Evolutionary conservation across 2,113 vertebrate genomes (phyloP), one percentile per base, ranked within the genome.

Genomic region (Daphoenositta chrysoptera): DNA sequence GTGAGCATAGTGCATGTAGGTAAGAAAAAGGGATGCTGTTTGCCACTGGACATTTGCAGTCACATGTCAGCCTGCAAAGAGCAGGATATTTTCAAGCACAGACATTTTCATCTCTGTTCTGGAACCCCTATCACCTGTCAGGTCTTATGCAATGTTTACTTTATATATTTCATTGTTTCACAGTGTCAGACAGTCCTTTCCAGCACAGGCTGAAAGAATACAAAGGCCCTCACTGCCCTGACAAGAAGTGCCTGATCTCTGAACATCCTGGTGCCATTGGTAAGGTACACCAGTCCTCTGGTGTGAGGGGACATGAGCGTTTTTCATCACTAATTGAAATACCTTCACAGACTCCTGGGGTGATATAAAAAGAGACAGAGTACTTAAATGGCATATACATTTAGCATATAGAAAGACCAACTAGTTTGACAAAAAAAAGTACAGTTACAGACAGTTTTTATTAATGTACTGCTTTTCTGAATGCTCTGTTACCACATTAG

Each of bases 261-360:
- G 63, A 85, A 47, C 35, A 27, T 23, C 47, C 17, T 50, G 58
- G 13, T 83, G 60, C 54, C 42, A 21, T 2, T 13, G 9, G 8
- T 15, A 58, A 69, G 0, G 2, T 4, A 6, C 58, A 20, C 15
- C 2, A 1, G 10, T 33, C 22, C 54, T 54, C 30, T n/a, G 26
- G 3, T 19, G 27, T 28, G 35, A 64, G 15, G 17, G 35, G 11
- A 31, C 23, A 53, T 4, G 11, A 45, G 33, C 8, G 6, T 31
- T 58, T 93, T 37, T 28, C 26, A 63, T 23, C 37, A 42, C 42
- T 78, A 54, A 60, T 15, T 68, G 44, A n/a, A 54, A 42, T 45
- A 73, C 10, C 30, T 75, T 37, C n/a, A 42, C 1, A 2, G 65
- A 50, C 21, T 80, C 75, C 57, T 56, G 61, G 51, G 48, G 37